Evolutionary conservation across 2,113 vertebrate species (phyloP).

Genomic region (Phoenicopterus ruber): DNA sequence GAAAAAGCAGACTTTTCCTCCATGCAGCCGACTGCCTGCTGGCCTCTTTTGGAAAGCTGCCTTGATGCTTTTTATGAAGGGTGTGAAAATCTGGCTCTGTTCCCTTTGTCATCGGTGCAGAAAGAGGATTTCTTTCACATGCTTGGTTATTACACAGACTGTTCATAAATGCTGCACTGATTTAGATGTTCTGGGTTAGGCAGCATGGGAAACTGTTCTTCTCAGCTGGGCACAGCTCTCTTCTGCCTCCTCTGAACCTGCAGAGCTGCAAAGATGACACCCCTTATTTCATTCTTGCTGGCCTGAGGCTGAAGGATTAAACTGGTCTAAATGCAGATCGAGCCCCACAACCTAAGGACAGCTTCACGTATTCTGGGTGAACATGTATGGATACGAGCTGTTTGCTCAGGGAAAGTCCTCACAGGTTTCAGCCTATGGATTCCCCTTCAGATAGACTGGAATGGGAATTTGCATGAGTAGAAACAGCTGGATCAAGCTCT

Average conservation of each 20-base stretch:
- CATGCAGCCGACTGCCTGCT: not conserved
- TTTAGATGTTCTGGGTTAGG: not conserved
- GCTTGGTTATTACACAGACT: not conserved
- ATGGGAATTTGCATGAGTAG: constrained; percentile 29
- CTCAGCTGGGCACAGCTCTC: not conserved
- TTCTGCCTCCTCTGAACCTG: not conserved
- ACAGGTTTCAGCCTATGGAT: not conserved
- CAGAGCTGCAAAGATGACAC: not conserved
- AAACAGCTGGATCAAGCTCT: constrained; percentile 51
- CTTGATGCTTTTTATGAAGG: not conserved
- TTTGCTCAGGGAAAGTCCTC: not conserved
- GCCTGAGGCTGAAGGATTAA: not conserved
- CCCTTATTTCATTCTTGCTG: not conserved
- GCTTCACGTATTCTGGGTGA: not conserved
- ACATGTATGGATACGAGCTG: fast-evolving
- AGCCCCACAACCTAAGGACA: not conserved
- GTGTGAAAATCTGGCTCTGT: not conserved
- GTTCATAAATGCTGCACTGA: not conserved
- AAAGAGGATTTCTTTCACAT: not conserved
- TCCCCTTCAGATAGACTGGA: not conserved
- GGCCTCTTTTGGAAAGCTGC: not conserved
- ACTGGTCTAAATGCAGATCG: not conserved
- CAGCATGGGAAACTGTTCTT: fast-evolving
- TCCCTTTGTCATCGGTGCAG: not conserved
- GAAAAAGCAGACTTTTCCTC: not conserved